A percentile compares a stretch with the other conserved stretches of the same genome.
These are phyloP conservation scores for Athalia circularis DNA, from an alignment of 2,888 invertebrate genomes.

Conservation along the genomic window DNA sequence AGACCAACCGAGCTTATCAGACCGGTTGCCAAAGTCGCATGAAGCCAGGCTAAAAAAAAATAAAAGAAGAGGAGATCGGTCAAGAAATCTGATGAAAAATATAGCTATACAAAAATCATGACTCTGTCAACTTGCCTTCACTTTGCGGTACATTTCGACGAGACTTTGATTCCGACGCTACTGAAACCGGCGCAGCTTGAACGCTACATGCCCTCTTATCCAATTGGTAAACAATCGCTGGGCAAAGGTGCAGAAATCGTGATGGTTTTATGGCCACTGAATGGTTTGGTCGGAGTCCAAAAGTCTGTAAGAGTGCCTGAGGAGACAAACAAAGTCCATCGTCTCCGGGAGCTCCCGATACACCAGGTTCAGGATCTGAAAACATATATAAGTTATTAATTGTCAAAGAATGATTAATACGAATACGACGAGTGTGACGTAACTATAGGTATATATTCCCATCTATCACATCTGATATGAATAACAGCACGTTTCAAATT, in stretches of 20 bases:
- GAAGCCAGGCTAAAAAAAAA: slow-evolving; percentile 82
- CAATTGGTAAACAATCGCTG: slow-evolving; percentile 78
- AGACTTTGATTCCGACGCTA: neutral
- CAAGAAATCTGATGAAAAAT: neutral
- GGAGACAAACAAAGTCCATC: slow-evolving; percentile 74
- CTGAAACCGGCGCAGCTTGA: neutral
- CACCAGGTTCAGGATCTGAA: slow-evolving; percentile 6
- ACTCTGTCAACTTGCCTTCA: slow-evolving; percentile 26
- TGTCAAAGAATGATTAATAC: no score
- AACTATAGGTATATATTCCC: no score
- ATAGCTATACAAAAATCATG: neutral
- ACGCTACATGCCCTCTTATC: slow-evolving; percentile 76
- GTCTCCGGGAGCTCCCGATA: neutral
- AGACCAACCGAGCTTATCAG: slow-evolving; percentile 85
- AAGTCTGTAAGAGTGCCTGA: slow-evolving; percentile 76
- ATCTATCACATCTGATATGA: no score
- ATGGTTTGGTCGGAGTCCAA: slow-evolving; percentile 74
- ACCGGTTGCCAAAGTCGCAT: slow-evolving; percentile 81
- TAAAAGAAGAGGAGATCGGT: neutral
- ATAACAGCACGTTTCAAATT: no score
- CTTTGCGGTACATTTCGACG: neutral
- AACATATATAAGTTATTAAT: neutral
- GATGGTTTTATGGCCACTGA: slow-evolving; percentile 77
- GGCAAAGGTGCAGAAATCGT: slow-evolving; percentile 80
- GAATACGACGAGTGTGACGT: neutral